These are phyloP conservation scores for Beris chalybata DNA, from an alignment of 2,888 invertebrate genomes.

Conservation along the genomic window DNA sequence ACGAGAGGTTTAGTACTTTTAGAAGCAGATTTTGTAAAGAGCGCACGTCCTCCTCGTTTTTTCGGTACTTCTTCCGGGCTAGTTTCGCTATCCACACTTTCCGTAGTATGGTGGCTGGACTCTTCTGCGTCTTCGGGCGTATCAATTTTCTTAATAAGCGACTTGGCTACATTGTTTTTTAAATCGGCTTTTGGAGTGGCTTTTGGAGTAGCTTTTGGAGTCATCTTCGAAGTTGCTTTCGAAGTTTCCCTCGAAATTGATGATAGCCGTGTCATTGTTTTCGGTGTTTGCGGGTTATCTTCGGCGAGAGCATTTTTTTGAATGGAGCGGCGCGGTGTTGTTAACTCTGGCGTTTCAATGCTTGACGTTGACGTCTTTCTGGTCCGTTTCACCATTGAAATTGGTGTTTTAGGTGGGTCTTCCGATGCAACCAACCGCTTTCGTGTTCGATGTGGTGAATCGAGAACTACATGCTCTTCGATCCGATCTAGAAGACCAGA, in stretches of 20 bases:
- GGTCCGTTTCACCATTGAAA: slow-evolving; percentile 40
- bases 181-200: neutral
- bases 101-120: neutral
- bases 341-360: slow-evolving; percentile 27
- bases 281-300: slow-evolving; percentile 31
- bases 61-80: neutral
- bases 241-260: slow-evolving; percentile 20
- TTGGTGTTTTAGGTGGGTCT: slow-evolving; percentile 15
- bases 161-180: neutral
- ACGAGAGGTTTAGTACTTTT: neutral
- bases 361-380: slow-evolving; percentile 43
- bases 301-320: slow-evolving; percentile 29
- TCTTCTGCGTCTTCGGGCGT: neutral
- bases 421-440: slow-evolving; percentile 19
- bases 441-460: slow-evolving; percentile 41
- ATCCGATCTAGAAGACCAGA: slow-evolving; percentile 44
- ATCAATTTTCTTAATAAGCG: neutral
- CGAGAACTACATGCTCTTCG: slow-evolving; percentile 41
- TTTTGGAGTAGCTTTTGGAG: neutral
- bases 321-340: slow-evolving; percentile 18
- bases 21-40: neutral
- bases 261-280: slow-evolving; percentile 3
- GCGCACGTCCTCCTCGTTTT: neutral
- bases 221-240: neutral
- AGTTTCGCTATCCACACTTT: neutral